Conservation (phyloP, 2,797 vertebrate species). For the Acomys russatus region DNA sequence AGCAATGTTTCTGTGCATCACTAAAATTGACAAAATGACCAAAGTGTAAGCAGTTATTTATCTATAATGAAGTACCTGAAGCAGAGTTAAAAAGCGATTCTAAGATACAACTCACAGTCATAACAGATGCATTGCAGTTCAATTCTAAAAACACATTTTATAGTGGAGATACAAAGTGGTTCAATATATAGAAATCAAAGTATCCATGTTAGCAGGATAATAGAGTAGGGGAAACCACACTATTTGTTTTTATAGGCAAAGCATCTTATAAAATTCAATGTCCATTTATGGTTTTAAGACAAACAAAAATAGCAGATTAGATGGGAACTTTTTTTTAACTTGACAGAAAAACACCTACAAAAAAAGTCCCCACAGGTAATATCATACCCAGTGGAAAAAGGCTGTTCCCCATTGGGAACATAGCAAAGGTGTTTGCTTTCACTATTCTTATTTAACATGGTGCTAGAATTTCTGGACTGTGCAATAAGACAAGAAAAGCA, state of each 20-base stretch:
- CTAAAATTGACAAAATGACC: not conserved
- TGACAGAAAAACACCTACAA: conserved; percentile 10
- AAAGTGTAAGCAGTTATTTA: not conserved
- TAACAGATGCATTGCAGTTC: not conserved
- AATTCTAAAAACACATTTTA: not conserved
- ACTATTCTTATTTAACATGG: not conserved
- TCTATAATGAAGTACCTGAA: not conserved
- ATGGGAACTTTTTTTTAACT: not conserved
- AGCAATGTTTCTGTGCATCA: not conserved
- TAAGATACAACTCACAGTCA: not conserved
- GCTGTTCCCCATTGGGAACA: not conserved
- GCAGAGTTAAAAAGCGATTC: not conserved
- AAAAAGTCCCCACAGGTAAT: not conserved
- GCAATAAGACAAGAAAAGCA: not conserved
- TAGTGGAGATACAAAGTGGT: not conserved
- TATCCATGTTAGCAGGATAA: not conserved
- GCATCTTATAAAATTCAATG: not conserved
- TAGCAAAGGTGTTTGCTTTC: not conserved
- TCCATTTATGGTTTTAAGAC: conserved; percentile 7
- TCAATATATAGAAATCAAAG: not conserved
- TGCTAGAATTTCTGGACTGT: not conserved
- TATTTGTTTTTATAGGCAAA: not conserved
- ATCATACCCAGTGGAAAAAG: not conserved
- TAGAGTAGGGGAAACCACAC: not conserved
- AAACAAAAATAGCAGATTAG: conserved; percentile 7